These are phyloP conservation scores for Reticulitermes speratus DNA, from an alignment of 1,140 invertebrate genomes.

Conservation along the genomic window DNA sequence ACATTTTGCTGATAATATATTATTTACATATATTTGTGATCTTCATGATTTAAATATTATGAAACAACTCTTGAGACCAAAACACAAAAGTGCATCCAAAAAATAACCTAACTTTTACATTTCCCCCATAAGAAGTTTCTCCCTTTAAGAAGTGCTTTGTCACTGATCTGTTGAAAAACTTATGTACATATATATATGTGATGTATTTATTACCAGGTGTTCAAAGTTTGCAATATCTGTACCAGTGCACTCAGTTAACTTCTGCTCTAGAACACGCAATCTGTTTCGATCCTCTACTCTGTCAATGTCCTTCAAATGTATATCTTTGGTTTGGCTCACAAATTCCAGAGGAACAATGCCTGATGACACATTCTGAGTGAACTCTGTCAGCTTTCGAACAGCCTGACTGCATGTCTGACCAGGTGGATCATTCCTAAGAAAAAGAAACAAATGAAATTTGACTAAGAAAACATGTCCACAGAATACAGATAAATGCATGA, in stretches of 20 bases:
- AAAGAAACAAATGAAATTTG: background rate
- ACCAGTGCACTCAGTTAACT: slow-evolving; percentile 42
- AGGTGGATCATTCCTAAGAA: slow-evolving; percentile 57
- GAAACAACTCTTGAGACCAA: too few species aligned
- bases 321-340: slow-evolving; percentile 54
- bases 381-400: slow-evolving; percentile 58
- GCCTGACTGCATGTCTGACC: slow-evolving; percentile 59
- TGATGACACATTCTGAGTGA: slow-evolving; percentile 55
- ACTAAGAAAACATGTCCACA: background rate
- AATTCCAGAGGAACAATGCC: slow-evolving; percentile 47
- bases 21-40: too few species aligned
- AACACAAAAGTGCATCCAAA: too few species aligned
- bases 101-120: too few species aligned
- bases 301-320: slow-evolving; percentile 53
- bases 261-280: slow-evolving; percentile 39
- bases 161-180: too few species aligned
- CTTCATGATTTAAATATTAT: too few species aligned
- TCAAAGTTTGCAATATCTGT: slow-evolving; percentile 58
- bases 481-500: background rate
- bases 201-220: slow-evolving; percentile 42
- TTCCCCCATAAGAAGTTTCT: too few species aligned
- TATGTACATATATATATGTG: too few species aligned
- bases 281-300: slow-evolving; percentile 43
- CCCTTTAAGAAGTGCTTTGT: too few species aligned
- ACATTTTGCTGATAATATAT: too few species aligned